Base-by-base conservation (phyloP, 2,888 invertebrate genomes). In the Caenorhabditis sp. region DNA sequence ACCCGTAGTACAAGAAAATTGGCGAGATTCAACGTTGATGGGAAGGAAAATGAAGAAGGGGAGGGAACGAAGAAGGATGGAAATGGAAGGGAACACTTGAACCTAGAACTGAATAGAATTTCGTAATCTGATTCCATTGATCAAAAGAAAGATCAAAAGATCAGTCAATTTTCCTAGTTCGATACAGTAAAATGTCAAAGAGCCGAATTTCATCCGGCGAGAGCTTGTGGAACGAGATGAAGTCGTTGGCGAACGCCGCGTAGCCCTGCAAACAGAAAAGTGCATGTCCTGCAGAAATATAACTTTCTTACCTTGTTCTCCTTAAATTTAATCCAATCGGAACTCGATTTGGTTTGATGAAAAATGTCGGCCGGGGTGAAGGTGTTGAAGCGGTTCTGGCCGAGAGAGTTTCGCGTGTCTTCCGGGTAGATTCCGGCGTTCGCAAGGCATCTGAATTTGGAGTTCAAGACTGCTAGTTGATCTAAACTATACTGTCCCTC, bases 221-320 rank as follows among this genome's bases (percentile, higher is more conserved):
- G 15, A 86, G 37, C 22, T 88, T 79, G 55, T 88, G 87, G 71
- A 87, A 80, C 2, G 83, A 80, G 58, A 87, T 85, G 11, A 87
- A 65, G 40, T 87, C 86, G 11, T 68, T 65, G 37, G 81, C 82
- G 44, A 87, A 80, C 1, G 86, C 86, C 5, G 77, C 79, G 51
- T 72, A 83, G 18, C 82, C 84, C 86, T 85, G 79, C 15, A 85
- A 82, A 32, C 20, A 9, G 15, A 37, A 15, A 32, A 32, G 9
- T 32, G n/a, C 9, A 32, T 4, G 32, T 9, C 9, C 32, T 32
- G n/a, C n/a, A n/a, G n/a, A n/a, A n/a, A n/a, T n/a, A n/a, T n/a
- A n/a, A n/a, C n/a, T n/a, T n/a, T n/a, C n/a, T 24, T 24, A 79
- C 82, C 56, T 44, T 58, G 3, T 74, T 51, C 24, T 82, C 78